A percentile compares a stretch with the other conserved stretches of the same genome.
These are phyloP conservation scores for Sapayoa aenigma DNA, from an alignment of 2,113 vertebrate genomes.

Conservation along the genomic window DNA sequence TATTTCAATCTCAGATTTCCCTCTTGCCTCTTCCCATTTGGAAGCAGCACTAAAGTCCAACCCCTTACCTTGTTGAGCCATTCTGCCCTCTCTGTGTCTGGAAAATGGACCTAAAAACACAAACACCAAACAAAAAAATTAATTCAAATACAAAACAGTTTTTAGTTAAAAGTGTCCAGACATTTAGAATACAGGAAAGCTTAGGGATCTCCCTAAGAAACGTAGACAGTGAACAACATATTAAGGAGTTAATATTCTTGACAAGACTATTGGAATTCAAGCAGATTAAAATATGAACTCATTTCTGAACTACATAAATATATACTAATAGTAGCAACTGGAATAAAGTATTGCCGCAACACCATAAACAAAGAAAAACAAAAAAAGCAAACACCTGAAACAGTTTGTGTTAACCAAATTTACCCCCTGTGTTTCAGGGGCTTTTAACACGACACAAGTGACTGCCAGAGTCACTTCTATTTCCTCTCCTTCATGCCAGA, in stretches of 20 bases:
- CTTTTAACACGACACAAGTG: rapidly evolving
- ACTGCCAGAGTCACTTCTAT: not conserved
- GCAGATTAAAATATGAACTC: not conserved
- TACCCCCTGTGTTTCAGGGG: not conserved
- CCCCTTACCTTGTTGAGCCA: constrained; percentile 95
- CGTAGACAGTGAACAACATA: not conserved
- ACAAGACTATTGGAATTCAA: not conserved
- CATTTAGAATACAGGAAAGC: not conserved
- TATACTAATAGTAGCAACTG: not conserved
- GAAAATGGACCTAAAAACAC: constrained; percentile 87
- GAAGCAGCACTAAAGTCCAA: not conserved
- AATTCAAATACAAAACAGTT: not conserved
- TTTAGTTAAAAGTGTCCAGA: not conserved
- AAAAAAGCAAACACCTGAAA: not conserved
- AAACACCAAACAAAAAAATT: not conserved
- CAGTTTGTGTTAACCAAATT: not conserved
- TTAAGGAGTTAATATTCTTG: not conserved
- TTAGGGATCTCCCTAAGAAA: not conserved
- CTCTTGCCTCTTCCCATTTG: not conserved
- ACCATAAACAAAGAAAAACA: not conserved
- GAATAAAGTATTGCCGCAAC: not conserved
- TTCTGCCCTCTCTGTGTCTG: constrained; percentile 94
- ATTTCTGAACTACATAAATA: not conserved
- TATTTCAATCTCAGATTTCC: not conserved
- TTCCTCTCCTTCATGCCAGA: not conserved